Evolutionary conservation across 1,140 invertebrate genomes (phyloP).

Genomic region (Listronotus oregonensis): DNA sequence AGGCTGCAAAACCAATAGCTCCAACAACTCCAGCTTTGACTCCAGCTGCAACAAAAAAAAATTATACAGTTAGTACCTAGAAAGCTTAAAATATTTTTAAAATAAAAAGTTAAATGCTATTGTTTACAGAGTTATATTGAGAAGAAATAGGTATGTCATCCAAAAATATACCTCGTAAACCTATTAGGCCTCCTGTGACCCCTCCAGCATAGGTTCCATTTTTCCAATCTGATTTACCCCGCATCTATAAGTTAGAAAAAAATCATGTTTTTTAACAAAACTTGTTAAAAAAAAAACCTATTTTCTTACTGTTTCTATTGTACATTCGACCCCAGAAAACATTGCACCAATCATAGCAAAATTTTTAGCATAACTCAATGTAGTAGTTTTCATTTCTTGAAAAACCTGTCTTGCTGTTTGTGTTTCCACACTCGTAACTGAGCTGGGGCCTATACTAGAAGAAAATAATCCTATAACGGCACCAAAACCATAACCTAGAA

Average conservation of each 20-base stretch:
- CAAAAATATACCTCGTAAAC: constrained; percentile 78
- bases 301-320: constrained; percentile 79
- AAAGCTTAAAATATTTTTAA: not conserved
- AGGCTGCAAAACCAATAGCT: constrained; percentile 93
- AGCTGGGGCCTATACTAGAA: constrained; percentile 90
- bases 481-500: constrained; percentile 87
- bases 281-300: not conserved
- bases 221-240: constrained; percentile 94
- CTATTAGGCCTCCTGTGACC: constrained; percentile 93
- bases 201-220: constrained; percentile 95
- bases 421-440: constrained; percentile 75
- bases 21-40: constrained; percentile 90
- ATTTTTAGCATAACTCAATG: constrained; percentile 93
- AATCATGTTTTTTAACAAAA: not conserved
- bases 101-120: too few species aligned
- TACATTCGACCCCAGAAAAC: constrained; percentile 92
- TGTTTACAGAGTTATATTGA: too few species aligned
- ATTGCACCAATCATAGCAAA: constrained; percentile 94
- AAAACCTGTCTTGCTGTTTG: constrained; percentile 85
- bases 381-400: constrained; percentile 89
- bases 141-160: too few species aligned
- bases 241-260: constrained; percentile 64
- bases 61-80: not conserved
- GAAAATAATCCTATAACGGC: constrained; percentile 93
- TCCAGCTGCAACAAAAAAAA: constrained; percentile 74